Evolutionary conservation across 1,140 invertebrate genomes (phyloP).

Genomic region (Pollicipes pollicipes): DNA sequence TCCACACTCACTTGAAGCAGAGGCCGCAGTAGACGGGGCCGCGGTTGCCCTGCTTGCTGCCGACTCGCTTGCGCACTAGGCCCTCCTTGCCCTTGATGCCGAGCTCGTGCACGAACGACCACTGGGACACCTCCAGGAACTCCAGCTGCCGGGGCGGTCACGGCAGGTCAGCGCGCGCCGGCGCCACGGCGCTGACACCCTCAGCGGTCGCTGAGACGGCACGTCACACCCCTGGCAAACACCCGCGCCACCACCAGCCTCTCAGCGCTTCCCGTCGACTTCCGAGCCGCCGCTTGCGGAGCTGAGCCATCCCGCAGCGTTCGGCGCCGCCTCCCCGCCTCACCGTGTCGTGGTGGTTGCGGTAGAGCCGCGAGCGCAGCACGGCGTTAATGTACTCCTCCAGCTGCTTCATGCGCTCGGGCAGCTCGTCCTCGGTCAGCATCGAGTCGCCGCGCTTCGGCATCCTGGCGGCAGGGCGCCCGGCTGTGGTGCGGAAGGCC

Average conservation of each 20-base stretch:
- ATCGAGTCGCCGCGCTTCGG: slow-evolving; percentile 45
- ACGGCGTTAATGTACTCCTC: slow-evolving; percentile 72
- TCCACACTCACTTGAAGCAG: slow-evolving; percentile 1
- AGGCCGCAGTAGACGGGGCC: not conserved
- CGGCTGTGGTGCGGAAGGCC: no score
- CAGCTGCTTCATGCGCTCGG: slow-evolving; percentile 51
- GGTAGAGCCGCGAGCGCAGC: slow-evolving; percentile 63
- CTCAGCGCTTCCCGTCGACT: no score
- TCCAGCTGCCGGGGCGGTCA: slow-evolving; percentile 33
- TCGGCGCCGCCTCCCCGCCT: slow-evolving; percentile 27
- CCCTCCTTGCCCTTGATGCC: slow-evolving; percentile 80
- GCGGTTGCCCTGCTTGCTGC: slow-evolving; percentile 36
- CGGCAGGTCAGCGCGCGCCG: no score
- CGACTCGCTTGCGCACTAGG: slow-evolving; percentile 65
- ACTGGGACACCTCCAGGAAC: slow-evolving; percentile 72
- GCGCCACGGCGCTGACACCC: no score
- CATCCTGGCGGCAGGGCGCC: slow-evolving; percentile 21
- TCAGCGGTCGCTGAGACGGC: no score
- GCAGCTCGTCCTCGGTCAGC: slow-evolving; percentile 52
- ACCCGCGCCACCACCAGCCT: no score
- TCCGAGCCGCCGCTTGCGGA: no score
- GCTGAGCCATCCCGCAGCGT: no score
- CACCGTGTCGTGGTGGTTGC: slow-evolving; percentile 74
- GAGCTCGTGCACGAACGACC: slow-evolving; percentile 70
- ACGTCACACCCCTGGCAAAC: no score